Conservation (phyloP, 2,797 vertebrate species). For the Rhinichthys osculus region DNA sequence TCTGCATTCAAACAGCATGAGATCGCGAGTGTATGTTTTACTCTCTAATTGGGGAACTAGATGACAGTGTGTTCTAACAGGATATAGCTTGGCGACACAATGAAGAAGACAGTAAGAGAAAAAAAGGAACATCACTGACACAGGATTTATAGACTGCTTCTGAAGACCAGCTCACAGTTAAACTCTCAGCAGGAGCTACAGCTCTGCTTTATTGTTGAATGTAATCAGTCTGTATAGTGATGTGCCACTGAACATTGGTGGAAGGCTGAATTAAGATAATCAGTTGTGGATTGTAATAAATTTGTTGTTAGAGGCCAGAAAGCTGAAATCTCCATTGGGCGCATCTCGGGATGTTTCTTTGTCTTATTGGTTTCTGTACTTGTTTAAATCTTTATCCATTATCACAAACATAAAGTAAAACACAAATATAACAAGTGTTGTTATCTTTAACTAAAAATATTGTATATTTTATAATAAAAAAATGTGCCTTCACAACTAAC, state of each 20-base stretch:
- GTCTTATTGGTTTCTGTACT: background rate
- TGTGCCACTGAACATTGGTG: background rate
- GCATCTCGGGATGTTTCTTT: background rate
- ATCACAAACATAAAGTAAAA: too few relatives aligned
- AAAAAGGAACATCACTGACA: conserved; percentile 70
- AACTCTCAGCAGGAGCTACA: background rate
- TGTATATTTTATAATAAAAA: too few relatives aligned
- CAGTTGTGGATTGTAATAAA: background rate
- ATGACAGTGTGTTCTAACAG: conserved; percentile 74
- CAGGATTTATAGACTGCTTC: conserved; percentile 26
- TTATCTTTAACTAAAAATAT: background rate
- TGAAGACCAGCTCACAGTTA: conserved; percentile 11
- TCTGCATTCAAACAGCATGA: conserved; percentile 43
- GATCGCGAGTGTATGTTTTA: conserved; percentile 65
- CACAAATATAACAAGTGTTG: too few relatives aligned
- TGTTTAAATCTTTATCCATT: background rate
- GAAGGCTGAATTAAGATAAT: conserved; percentile 3
- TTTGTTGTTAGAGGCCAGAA: background rate
- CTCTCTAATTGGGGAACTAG: conserved; percentile 73
- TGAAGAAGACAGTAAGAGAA: conserved; percentile 69
- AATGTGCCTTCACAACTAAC: background rate
- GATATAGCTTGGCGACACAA: conserved; percentile 67
- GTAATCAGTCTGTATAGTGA: background rate
- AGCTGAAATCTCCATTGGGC: background rate
- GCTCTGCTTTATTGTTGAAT: conserved; percentile 4